phyloP scores from a whole-genome alignment of 2,113 vertebrate genomes.

The Forbesichthys agassizii region DNA sequence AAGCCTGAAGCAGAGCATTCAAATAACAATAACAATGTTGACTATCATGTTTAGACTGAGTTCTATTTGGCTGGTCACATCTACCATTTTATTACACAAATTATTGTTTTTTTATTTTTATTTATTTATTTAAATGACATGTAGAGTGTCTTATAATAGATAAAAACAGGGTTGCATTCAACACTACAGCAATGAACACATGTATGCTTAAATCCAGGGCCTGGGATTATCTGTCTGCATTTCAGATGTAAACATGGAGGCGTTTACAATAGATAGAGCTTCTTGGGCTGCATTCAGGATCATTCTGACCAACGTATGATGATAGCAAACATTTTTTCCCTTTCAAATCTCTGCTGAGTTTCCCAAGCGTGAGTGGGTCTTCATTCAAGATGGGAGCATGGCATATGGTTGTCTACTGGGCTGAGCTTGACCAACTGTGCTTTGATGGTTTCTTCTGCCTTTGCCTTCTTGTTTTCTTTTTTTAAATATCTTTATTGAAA shows the following conservation, averaged over 20 bases:
- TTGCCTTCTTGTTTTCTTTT: slow-evolving; percentile 21
- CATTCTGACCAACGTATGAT: slow-evolving; percentile 14
- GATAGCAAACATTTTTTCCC: slow-evolving; percentile 26
- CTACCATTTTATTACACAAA: slow-evolving; percentile 31
- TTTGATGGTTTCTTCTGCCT: slow-evolving; percentile 42
- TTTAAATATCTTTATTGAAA: slow-evolving; percentile 9
- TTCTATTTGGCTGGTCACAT: slow-evolving; percentile 22
- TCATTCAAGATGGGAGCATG: slow-evolving; percentile 48
- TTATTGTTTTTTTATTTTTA: slow-evolving; percentile 22
- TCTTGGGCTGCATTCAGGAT: too few relatives aligned
- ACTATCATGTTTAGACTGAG: not conserved
- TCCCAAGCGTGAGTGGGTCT: slow-evolving; percentile 59
- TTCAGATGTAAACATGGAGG: too few relatives aligned
- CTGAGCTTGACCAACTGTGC: slow-evolving; percentile 5
- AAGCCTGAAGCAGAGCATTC: slow-evolving; percentile 14
- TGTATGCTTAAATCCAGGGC: too few relatives aligned
- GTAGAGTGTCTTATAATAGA: not conserved
- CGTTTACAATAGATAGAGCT: too few relatives aligned
- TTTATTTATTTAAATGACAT: slow-evolving; percentile 10
- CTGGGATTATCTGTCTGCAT: too few relatives aligned
- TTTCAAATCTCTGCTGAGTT: slow-evolving; percentile 43
- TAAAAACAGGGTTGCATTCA: not conserved
- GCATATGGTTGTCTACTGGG: slow-evolving; percentile 54
- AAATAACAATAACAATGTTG: slow-evolving; percentile 31
- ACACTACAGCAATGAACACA: too few relatives aligned